Percentiles rank a stretch among this genome's conserved stretches.
Conservation (phyloP, 2,888 invertebrate species). For the Cheilosia variabilis region DNA sequence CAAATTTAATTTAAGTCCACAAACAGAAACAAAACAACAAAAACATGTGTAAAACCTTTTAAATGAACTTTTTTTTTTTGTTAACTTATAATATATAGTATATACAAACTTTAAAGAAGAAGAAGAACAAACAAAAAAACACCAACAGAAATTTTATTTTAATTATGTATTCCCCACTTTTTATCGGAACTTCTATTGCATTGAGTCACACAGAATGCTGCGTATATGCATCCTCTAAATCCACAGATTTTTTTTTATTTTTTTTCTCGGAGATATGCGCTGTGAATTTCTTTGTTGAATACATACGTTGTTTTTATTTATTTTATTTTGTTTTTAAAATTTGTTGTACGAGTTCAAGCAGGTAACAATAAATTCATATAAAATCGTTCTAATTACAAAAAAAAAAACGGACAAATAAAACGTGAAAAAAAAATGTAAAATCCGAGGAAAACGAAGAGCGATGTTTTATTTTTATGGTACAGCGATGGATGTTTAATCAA, state of each 20-base stretch:
- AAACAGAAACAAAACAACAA: constrained; percentile 31
- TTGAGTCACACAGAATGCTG: constrained; percentile 19
- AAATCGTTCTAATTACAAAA: constrained; percentile 47
- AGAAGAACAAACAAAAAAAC: constrained; percentile 14
- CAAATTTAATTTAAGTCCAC: constrained; percentile 75
- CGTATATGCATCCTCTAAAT: not conserved
- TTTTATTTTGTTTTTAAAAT: constrained; percentile 27
- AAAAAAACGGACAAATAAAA: constrained; percentile 35
- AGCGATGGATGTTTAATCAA: no score
- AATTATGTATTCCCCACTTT: constrained; percentile 6
- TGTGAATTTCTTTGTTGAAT: constrained; percentile 67
- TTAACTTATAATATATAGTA: constrained; percentile 44
- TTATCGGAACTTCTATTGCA: constrained; percentile 19
- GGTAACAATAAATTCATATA: constrained; percentile 50
- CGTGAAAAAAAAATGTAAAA: constrained; percentile 63
- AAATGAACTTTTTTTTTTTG: constrained; percentile 49
- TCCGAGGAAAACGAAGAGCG: constrained; percentile 59
- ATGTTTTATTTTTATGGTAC: constrained; percentile 33
- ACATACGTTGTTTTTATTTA: constrained; percentile 15
- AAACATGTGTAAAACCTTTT: constrained; percentile 22
- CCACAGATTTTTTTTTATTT: constrained; percentile 13
- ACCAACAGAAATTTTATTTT: constrained; percentile 42
- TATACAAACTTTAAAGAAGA: constrained; percentile 46
- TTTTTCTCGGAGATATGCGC: constrained; percentile 70
- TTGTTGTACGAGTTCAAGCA: constrained; percentile 54